Conservation (phyloP, 2,113 vertebrate species). For the Theristicus caerulescens region DNA sequence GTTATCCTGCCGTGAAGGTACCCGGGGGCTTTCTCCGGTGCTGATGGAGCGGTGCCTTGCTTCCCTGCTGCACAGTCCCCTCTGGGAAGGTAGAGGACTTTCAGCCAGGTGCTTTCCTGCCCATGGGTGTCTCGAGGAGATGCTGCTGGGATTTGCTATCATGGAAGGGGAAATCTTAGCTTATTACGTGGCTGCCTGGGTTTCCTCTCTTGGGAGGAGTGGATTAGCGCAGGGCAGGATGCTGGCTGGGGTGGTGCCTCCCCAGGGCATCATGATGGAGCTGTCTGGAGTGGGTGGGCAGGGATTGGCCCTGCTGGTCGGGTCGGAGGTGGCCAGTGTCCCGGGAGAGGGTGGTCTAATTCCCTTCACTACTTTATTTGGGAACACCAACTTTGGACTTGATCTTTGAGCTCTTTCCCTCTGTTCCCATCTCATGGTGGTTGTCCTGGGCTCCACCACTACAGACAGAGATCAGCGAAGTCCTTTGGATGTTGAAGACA, state of each 20-base stretch:
- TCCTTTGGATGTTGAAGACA: not conserved
- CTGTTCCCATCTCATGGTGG: not conserved
- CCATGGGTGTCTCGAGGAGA: fast-evolving
- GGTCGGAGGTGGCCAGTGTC: fast-evolving
- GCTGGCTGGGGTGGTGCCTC: not conserved
- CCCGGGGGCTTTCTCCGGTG: fast-evolving
- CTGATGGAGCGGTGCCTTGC: too few species aligned
- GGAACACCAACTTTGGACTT: not conserved
- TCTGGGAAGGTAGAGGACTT: not conserved
- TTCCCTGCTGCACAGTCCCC: not conserved
- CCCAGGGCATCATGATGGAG: not conserved
- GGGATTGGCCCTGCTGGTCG: not conserved
- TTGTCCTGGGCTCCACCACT: not conserved
- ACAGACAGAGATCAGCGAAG: not conserved
- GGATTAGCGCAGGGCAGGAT: not conserved
- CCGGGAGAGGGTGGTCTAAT: not conserved
- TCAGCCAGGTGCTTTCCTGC: not conserved
- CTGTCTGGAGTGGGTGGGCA: too few species aligned
- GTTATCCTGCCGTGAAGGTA: not conserved
- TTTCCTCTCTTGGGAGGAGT: not conserved
- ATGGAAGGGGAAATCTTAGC: not conserved
- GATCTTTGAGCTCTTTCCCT: not conserved
- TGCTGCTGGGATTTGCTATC: not conserved
- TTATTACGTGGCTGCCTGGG: not conserved
- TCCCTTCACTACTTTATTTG: not conserved